phyloP scores from a whole-genome alignment of 2,888 invertebrate species.

The Microplitis deprimator region DNA sequence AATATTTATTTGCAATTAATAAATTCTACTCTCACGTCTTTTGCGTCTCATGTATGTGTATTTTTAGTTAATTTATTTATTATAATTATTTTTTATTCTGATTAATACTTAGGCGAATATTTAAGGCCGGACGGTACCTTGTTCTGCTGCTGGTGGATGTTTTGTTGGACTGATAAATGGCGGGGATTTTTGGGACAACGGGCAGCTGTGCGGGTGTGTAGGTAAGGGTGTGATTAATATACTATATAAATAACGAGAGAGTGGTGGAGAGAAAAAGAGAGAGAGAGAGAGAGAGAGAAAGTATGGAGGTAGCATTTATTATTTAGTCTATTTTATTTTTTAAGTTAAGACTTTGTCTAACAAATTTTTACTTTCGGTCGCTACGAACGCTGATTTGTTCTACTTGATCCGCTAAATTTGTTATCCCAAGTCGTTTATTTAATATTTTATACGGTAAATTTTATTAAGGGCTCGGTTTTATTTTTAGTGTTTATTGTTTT shows the following conservation, averaged over 20 bases:
- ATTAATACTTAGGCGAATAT: background rate
- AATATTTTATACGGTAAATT: background rate
- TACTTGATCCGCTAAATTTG: background rate
- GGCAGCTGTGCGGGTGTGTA: conserved; percentile 8
- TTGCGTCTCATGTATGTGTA: too few relatives aligned
- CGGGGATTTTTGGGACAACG: conserved; percentile 8
- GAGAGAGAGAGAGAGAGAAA: conserved; percentile 39
- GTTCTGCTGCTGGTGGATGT: conserved; percentile 49
- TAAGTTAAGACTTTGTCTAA: background rate
- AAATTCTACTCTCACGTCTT: too few relatives aligned
- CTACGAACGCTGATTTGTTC: background rate
- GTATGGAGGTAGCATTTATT: conserved; percentile 15
- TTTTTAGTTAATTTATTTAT: too few relatives aligned
- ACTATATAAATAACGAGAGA: conserved; percentile 26
- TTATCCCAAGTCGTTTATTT: background rate
- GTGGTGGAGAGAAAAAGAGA: conserved; percentile 34
- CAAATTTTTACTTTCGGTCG: background rate
- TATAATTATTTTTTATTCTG: too few relatives aligned
- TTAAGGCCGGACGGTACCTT: conserved; percentile 36
- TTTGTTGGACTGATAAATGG: conserved; percentile 9
- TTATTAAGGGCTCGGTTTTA: background rate
- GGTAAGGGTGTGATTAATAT: background rate
- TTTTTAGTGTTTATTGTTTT: background rate
- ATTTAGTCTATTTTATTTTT: background rate
- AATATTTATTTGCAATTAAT: background rate